Conservation (phyloP, 2,113 vertebrate species). For the Camelus bactrianus region DNA sequence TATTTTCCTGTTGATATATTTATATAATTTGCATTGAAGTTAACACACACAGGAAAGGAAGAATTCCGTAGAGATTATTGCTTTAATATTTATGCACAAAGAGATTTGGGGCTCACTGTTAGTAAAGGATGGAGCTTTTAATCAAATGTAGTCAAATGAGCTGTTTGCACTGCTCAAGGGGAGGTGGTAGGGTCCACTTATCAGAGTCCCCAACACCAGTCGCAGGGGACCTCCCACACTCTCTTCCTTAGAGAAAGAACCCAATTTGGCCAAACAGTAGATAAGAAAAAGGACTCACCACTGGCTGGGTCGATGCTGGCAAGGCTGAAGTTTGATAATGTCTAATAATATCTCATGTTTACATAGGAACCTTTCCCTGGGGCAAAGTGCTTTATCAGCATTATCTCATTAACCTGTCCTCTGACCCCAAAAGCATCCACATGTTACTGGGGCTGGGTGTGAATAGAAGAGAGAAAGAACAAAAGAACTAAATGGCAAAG, state of each 20-base stretch:
- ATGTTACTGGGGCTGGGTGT: not conserved
- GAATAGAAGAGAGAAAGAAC: constrained; percentile 65
- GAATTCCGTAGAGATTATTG: constrained; percentile 37
- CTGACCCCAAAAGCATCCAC: constrained; percentile 44
- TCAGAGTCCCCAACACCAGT: constrained; percentile 36
- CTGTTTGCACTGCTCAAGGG: constrained; percentile 67
- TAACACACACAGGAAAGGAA: constrained; percentile 33
- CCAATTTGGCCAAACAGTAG: constrained; percentile 69
- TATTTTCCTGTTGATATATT: constrained; percentile 60
- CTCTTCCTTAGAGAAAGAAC: constrained; percentile 58
- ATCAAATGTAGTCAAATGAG: constrained; percentile 46
- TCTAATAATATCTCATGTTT: constrained; percentile 79
- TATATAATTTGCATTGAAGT: constrained; percentile 57
- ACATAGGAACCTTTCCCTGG: constrained; percentile 55
- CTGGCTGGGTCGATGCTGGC: not conserved
- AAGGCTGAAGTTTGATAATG: constrained; percentile 60
- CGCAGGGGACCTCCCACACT: constrained; percentile 64
- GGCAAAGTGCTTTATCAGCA: constrained; percentile 64
- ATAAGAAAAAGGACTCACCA: constrained; percentile 66
- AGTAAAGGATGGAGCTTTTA: not conserved
- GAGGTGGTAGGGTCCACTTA: constrained; percentile 53
- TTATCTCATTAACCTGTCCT: constrained; percentile 70
- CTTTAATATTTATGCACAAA: constrained; percentile 18
- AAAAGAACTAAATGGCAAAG: constrained; percentile 41
- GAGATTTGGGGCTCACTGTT: constrained; percentile 49